These are phyloP conservation scores for Willisornis vidua DNA, from an alignment of 2,113 vertebrate genomes.

Conservation along the genomic window DNA sequence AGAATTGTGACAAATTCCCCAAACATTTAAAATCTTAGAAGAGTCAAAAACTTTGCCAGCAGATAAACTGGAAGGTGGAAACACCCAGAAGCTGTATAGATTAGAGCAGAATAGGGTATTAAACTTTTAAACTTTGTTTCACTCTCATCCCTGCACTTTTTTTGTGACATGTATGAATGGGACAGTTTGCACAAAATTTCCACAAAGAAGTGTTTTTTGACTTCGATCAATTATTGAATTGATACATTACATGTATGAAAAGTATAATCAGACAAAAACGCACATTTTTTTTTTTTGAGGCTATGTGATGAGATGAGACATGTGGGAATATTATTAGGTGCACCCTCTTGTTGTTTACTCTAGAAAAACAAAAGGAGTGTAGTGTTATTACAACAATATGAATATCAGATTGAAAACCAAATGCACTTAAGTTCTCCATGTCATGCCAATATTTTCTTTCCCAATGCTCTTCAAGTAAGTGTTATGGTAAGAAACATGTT, in stretches of 20 bases:
- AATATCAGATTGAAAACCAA: constrained; percentile 10
- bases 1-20: background rate
- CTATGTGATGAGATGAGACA: background rate
- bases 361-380: background rate
- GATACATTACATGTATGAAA: background rate
- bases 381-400: background rate
- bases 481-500: background rate
- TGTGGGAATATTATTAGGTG: background rate
- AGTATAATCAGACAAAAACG: background rate
- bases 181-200: background rate
- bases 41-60: background rate
- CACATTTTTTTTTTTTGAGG: background rate
- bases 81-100: background rate
- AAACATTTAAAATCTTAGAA: background rate
- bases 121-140: background rate
- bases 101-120: background rate
- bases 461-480: background rate
- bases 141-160: background rate
- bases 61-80: background rate
- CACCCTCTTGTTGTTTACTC: background rate
- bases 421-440: background rate
- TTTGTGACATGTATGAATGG: background rate
- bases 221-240: background rate
- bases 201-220: background rate
- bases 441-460: background rate